Conservation (phyloP, 2,797 vertebrate genomes). For the Pitangus sulphuratus region DNA sequence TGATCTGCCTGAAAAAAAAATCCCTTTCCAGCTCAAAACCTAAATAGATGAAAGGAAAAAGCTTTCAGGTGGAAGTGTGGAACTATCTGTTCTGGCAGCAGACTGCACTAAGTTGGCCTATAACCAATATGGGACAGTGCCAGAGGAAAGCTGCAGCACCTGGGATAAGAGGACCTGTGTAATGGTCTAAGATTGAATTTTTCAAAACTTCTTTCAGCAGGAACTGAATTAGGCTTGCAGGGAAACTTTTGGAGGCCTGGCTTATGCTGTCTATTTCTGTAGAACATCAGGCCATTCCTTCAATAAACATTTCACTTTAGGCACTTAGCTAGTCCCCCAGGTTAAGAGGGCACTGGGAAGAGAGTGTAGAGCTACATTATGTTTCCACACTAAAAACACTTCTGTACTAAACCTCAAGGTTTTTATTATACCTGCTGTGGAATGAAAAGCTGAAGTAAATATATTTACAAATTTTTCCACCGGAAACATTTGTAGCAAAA, state of each 20-base stretch:
- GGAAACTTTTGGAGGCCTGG: not conserved
- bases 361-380: not conserved
- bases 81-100: conserved; percentile 10
- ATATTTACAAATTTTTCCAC: not conserved
- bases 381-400: not conserved
- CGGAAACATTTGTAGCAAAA: not conserved
- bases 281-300: not conserved
- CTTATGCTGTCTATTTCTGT: not conserved
- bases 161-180: not conserved
- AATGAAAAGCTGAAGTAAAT: not conserved
- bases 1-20: not conserved
- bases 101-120: not conserved
- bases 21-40: conserved; percentile 4
- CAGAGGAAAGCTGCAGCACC: conserved; percentile 9
- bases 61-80: not conserved
- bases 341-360: not conserved
- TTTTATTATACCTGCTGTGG: not conserved
- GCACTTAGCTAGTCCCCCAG: rapidly evolving
- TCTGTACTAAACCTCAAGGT: not conserved
- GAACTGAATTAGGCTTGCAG: not conserved
- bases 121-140: not conserved
- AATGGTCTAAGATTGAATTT: not conserved
- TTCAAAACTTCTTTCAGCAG: not conserved
- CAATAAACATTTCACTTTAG: not conserved
- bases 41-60: not conserved